Percentiles rank a stretch among this genome's conserved stretches.
These are phyloP conservation scores for Pipa parva DNA, from an alignment of 2,113 vertebrate genomes.

Conservation along the genomic window DNA sequence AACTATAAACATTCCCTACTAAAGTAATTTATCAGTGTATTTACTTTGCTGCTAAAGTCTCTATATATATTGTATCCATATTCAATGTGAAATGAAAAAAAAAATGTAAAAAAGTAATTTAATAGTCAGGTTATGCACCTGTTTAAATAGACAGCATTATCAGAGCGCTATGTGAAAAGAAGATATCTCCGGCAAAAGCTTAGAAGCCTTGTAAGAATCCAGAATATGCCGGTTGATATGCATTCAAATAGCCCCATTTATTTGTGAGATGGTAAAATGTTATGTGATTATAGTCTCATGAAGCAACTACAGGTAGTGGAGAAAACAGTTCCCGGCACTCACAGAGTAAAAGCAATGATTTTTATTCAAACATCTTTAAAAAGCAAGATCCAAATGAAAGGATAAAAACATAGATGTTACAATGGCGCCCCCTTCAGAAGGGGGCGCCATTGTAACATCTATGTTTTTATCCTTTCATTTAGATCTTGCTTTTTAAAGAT, in stretches of 20 bases:
- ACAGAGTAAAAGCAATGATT: too few species aligned
- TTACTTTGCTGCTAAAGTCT: constrained; percentile 2
- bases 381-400: too few species aligned
- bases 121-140: constrained; percentile 46
- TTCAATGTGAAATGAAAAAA: too few species aligned
- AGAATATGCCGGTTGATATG: constrained; percentile 51
- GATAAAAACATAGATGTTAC: too few species aligned
- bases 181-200: constrained; percentile 44
- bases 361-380: too few species aligned
- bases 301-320: constrained; percentile 52
- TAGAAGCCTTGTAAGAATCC: constrained; percentile 48
- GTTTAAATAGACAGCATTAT: constrained; percentile 49
- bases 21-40: constrained; percentile 37
- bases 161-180: constrained; percentile 41
- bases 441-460: too few species aligned
- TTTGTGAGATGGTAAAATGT: constrained; percentile 40
- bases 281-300: constrained; percentile 43
- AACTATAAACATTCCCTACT: background rate
- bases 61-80: constrained; percentile 14
- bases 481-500: too few species aligned
- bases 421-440: too few species aligned
- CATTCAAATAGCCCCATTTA: constrained; percentile 46
- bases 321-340: too few species aligned
- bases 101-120: constrained; percentile 21
- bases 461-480: too few species aligned